phyloP scores from a whole-genome alignment of 2,888 invertebrate species.

The Drosophila mercatorum region DNA sequence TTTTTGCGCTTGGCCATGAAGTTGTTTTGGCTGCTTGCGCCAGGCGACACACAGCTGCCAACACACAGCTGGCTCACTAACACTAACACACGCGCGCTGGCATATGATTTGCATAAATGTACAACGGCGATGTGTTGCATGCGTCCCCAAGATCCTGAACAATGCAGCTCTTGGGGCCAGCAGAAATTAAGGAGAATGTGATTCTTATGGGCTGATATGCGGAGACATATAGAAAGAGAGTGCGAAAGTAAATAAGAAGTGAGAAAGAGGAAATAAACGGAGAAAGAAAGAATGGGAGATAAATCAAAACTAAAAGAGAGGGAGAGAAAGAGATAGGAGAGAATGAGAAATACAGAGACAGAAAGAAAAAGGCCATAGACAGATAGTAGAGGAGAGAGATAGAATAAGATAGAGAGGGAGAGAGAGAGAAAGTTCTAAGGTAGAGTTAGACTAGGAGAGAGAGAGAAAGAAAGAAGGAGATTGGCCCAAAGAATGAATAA shows the following conservation, averaged over 20 bases:
- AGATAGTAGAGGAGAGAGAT: neutral
- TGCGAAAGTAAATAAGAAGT: too few species aligned
- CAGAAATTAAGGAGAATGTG: conserved; percentile 4
- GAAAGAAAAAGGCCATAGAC: too few species aligned
- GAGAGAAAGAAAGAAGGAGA: too few species aligned
- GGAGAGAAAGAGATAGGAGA: neutral
- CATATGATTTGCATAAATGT: conserved; percentile 70
- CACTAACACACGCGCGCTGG: conserved; percentile 11
- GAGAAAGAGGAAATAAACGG: too few species aligned
- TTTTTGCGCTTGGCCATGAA: conserved; percentile 50
- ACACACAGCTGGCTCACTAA: conserved; percentile 12
- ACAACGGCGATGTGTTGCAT: conserved; percentile 49
- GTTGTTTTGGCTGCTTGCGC: conserved; percentile 39
- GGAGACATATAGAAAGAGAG: neutral
- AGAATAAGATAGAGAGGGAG: neutral
- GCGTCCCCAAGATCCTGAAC: conserved; percentile 44
- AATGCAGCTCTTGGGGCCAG: conserved; percentile 27
- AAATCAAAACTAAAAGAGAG: neutral
- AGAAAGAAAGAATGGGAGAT: neutral
- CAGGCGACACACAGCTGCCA: conserved; percentile 35
- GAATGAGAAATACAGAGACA: neutral
- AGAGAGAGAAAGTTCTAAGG: neutral
- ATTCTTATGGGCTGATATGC: neutral
- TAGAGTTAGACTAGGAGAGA: neutral
- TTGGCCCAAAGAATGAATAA: too few species aligned